Percentiles rank a stretch among this genome's conserved stretches.
Evolutionary conservation across 2,888 invertebrate genomes (phyloP).

Genomic region (Phytoseiulus persimilis): DNA sequence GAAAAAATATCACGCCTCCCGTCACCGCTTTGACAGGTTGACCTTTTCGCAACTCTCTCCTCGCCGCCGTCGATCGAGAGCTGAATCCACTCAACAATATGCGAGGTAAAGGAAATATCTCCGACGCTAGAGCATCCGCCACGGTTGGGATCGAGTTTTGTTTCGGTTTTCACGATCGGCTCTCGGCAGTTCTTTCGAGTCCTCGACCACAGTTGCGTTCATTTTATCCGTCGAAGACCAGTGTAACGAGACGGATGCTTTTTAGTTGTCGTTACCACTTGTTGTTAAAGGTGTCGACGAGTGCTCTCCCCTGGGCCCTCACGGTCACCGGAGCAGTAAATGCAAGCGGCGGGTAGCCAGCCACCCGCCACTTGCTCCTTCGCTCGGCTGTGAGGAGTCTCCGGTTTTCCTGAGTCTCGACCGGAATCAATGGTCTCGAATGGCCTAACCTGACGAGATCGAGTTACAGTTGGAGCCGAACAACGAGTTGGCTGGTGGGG

Average conservation of each 20-base stretch:
- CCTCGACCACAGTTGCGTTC: not conserved
- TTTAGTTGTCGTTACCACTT: not conserved
- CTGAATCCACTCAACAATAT: not conserved
- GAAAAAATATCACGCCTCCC: not conserved
- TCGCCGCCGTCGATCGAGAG: not conserved
- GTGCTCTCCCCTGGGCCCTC: not conserved
- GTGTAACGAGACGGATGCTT: not conserved
- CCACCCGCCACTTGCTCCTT: not conserved
- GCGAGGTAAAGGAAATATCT: no score
- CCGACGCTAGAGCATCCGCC: no score
- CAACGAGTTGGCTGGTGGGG: not conserved
- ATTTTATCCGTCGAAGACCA: not conserved
- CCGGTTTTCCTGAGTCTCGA: not conserved
- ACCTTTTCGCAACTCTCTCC: not conserved
- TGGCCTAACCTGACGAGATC: not conserved
- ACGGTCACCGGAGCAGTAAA: not conserved
- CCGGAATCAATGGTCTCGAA: slow-evolving; percentile 5
- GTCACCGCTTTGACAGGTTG: not conserved
- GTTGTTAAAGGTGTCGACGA: not conserved
- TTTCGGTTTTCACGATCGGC: not conserved
- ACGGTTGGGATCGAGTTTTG: not conserved
- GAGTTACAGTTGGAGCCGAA: not conserved
- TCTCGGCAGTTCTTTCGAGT: no score
- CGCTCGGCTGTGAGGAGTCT: not conserved
- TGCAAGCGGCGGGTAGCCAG: not conserved